A percentile compares a stretch with the other conserved stretches of the same genome.
Conservation (phyloP, 1,140 invertebrate species). For the Zaprionus davidi region DNA sequence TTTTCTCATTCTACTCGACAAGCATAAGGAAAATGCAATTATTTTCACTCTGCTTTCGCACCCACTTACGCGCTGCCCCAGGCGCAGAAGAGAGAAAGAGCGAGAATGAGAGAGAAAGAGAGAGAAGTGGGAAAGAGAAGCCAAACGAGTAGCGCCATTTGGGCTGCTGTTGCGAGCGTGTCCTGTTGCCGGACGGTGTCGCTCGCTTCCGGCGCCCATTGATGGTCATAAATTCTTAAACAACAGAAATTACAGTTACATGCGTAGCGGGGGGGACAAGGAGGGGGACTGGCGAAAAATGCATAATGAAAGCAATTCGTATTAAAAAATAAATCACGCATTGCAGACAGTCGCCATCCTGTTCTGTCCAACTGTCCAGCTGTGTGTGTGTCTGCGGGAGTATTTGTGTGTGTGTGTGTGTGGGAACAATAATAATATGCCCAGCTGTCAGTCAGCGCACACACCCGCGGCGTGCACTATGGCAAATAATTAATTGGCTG, state of each 20-base stretch:
- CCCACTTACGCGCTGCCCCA: conserved; percentile 46
- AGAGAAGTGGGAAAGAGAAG: not conserved
- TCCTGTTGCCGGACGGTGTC: conserved; percentile 43
- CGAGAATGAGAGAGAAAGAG: not conserved
- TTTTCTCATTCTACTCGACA: conserved; percentile 26
- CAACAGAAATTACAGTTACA: conserved; percentile 80
- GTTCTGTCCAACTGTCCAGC: conserved; percentile 8
- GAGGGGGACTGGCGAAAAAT: conserved; percentile 63
- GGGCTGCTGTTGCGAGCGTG: conserved; percentile 1
- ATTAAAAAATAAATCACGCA: conserved; percentile 78
- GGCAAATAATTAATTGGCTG: conserved; percentile 78
- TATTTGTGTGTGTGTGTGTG: conserved; percentile 31
- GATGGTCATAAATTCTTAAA: conserved; percentile 82
- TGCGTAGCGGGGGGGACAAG: conserved; percentile 16
- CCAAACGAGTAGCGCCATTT: not conserved
- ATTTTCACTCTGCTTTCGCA: conserved; percentile 68
- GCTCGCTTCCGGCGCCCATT: conserved; percentile 54
- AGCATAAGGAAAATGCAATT: conserved; percentile 63
- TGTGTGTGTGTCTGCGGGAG: not conserved
- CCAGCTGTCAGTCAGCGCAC: conserved; percentile 72
- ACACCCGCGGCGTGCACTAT: conserved; percentile 50
- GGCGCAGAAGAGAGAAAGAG: not conserved
- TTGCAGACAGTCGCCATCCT: conserved; percentile 44
- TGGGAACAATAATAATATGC: conserved; percentile 72
- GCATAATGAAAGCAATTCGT: conserved; percentile 80